Conservation (phyloP, 2,888 invertebrate genomes). For the Drosophila paracracens region DNA sequence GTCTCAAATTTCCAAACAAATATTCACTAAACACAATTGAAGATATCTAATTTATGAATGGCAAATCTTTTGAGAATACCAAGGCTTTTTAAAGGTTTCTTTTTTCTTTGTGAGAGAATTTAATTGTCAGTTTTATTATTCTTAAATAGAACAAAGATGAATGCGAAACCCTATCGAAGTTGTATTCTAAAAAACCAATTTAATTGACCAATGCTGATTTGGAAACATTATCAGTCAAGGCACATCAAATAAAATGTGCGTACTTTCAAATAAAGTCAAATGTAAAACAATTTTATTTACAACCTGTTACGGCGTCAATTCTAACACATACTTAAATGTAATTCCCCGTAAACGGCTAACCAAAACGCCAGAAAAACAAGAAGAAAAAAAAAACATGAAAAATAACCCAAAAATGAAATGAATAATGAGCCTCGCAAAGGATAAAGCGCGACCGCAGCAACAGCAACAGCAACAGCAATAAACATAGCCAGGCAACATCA, state of each 20-base stretch:
- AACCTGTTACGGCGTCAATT: slow-evolving; percentile 78
- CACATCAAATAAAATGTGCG: not conserved
- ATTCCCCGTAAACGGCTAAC: slow-evolving; percentile 63
- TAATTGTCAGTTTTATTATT: not conserved
- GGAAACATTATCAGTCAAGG: not conserved
- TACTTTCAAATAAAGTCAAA: slow-evolving; percentile 43
- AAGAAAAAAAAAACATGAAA: slow-evolving; percentile 34
- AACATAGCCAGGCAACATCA: slow-evolving; percentile 43
- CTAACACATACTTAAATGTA: slow-evolving; percentile 79
- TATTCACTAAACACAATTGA: not conserved
- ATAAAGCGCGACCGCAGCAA: slow-evolving; percentile 61
- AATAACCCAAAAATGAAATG: slow-evolving; percentile 56
- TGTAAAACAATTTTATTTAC: slow-evolving; percentile 69
- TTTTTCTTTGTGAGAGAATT: not conserved
- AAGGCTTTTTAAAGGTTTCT: not conserved
- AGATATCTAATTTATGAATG: too few relatives aligned
- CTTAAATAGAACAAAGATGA: not conserved
- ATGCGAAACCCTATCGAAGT: not conserved
- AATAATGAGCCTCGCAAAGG: slow-evolving; percentile 64
- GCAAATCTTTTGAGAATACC: not conserved
- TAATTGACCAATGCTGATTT: not conserved
- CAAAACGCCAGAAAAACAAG: slow-evolving; percentile 42
- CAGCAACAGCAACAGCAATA: slow-evolving; percentile 53
- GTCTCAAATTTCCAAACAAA: not conserved
- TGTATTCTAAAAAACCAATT: not conserved